Percentiles rank a stretch among this genome's conserved stretches.
Evolutionary conservation across 2,797 vertebrate genomes (phyloP).

Genomic region (Denticeps clupeoides): DNA sequence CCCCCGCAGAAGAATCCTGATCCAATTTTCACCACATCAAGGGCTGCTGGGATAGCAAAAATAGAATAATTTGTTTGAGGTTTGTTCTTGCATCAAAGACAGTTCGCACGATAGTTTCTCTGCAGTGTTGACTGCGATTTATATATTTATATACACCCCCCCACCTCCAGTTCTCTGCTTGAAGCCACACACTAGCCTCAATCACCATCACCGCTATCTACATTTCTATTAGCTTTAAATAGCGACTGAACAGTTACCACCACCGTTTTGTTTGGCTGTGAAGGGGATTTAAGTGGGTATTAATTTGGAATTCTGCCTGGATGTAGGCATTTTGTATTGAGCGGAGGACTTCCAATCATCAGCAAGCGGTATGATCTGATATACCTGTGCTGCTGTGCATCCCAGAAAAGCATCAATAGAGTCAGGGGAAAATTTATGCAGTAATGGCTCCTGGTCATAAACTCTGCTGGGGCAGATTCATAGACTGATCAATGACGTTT

Average conservation of each 20-base stretch:
- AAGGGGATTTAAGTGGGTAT: conserved; percentile 21
- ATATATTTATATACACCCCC: not conserved
- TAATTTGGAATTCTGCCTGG: conserved; percentile 20
- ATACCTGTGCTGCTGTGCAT: no score
- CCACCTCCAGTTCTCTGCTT: no score
- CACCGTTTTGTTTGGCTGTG: conserved; percentile 19
- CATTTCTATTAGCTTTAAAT: conserved; percentile 20
- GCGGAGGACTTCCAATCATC: no score
- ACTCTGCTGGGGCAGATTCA: no score
- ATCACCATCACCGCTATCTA: conserved; percentile 11
- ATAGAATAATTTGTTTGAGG: conserved; percentile 26
- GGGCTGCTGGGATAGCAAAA: conserved; percentile 22
- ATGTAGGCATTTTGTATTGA: no score
- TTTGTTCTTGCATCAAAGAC: conserved; percentile 29
- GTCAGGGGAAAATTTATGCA: no score
- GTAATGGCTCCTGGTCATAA: no score
- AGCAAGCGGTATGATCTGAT: no score
- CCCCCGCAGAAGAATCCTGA: conserved; percentile 26
- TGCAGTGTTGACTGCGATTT: conserved; percentile 8
- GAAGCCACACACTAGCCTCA: no score
- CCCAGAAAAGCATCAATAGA: no score
- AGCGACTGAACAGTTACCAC: conserved; percentile 15
- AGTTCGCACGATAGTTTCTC: conserved; percentile 13
- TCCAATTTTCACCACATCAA: conserved; percentile 30
- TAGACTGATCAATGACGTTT: no score